Percentiles rank a stretch among this genome's conserved stretches.
phyloP scores from a whole-genome alignment of 1,140 invertebrate species.

The Littorina saxatilis region DNA sequence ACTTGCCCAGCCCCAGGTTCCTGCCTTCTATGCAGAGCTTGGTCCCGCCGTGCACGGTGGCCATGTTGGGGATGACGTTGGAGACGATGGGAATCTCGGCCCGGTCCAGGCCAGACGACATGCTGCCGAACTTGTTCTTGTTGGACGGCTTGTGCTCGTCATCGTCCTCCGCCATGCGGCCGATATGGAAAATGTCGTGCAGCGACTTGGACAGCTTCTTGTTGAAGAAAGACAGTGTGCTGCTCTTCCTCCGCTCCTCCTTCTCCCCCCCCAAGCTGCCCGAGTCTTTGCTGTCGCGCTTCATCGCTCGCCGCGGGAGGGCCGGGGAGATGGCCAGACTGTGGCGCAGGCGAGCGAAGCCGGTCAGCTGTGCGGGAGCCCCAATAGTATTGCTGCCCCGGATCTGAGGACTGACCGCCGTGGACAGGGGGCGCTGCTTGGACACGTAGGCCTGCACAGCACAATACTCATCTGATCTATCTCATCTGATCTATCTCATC shows the following conservation, averaged over 20 bases:
- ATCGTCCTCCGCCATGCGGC: constrained; percentile 52
- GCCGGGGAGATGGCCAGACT: constrained; percentile 49
- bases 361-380: constrained; percentile 43
- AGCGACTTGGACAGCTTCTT: constrained; percentile 69
- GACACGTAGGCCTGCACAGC: constrained; percentile 64
- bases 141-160: constrained; percentile 42
- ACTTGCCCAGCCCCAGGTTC: constrained; percentile 66
- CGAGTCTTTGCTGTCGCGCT: constrained; percentile 42
- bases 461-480: too few relatives aligned
- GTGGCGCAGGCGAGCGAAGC: constrained; percentile 54
- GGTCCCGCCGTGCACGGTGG: constrained; percentile 63
- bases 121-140: constrained; percentile 53
- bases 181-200: constrained; percentile 64
- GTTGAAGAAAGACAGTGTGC: constrained; percentile 63
- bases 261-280: constrained; percentile 28
- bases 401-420: constrained; percentile 48
- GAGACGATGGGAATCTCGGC: constrained; percentile 60
- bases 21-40: constrained; percentile 63
- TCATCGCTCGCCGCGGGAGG: constrained; percentile 33
- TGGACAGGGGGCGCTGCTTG: constrained; percentile 51
- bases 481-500: too few relatives aligned
- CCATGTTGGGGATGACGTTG: constrained; percentile 65
- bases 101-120: constrained; percentile 55
- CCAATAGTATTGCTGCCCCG: constrained; percentile 29
- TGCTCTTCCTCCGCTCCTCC: constrained; percentile 47